Base-by-base conservation (phyloP, 2,888 invertebrate genomes). In the Schizaphis graminum region DNA sequence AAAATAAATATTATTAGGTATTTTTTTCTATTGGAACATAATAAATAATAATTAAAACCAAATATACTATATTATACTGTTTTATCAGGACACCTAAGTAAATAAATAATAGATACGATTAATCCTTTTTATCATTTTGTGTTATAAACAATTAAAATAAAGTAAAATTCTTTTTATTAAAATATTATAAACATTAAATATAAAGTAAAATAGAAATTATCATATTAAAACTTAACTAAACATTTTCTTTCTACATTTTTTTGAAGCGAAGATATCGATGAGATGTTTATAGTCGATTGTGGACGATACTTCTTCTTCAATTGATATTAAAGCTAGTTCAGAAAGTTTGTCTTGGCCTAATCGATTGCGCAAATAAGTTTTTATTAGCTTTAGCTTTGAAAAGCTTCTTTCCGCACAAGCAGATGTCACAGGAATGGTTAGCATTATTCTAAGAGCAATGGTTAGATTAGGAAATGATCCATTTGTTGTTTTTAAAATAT, bases 261-360 rank as follows among this genome's bases (percentile, higher is more conserved):
- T 89, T 24, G 89, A 89, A 89, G 56, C 56, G 56, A 86, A 86
- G 56, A 35, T 89, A 8, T 89, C 44, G 57, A 89, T 89, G 5
- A 90, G 44, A 44, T 61, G 47, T 47, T 67, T 90, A 44, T 90
- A 90, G n/a, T 61, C 90, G 13, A 89, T 3, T 41, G 89, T 89
- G 5, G 89, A 89, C 28, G 61, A 90, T 90, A 61, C 28, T 89
- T 89, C 44, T 90, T 90, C 90, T 90, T 61, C 61, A 16, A 90
- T 90, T 35, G 16, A 88, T 53, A 88, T 88, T 88, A 88, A 28
- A 49, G 44, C 24, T 44, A 88, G 21, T 53, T 88, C 49, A 4
- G 87, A 88, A 7, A 87, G 53, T n/a, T 85, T 85, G 35, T 85
- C 85, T 88, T 56, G n/a, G 35, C 88, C 88, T 53, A 88, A 21